phyloP scores from a whole-genome alignment of 2,113 vertebrate species.

The Mustela lutreola region DNA sequence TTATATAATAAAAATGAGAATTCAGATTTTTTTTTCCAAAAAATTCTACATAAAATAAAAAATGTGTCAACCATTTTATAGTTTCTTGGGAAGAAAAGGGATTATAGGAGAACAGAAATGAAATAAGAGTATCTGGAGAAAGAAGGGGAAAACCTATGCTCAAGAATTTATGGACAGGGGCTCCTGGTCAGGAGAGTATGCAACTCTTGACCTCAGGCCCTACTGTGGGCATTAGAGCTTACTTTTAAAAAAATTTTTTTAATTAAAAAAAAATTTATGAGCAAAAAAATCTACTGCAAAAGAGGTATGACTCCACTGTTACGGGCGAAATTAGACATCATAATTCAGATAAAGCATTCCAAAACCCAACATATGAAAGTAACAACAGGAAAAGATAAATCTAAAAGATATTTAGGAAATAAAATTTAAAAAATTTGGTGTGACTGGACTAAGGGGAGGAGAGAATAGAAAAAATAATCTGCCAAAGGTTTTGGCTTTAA shows the following conservation, averaged over 20 bases:
- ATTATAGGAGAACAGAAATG: background rate
- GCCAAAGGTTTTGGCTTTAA: background rate
- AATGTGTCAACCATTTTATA: slow-evolving; percentile 18
- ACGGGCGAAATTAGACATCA: background rate
- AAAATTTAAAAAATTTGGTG: background rate
- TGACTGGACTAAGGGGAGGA: background rate
- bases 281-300: slow-evolving; percentile 11
- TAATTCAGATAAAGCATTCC: background rate
- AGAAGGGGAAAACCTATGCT: background rate
- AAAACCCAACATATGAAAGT: slow-evolving; percentile 9
- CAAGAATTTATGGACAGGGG: background rate
- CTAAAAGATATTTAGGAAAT: slow-evolving; percentile 28
- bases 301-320: slow-evolving; percentile 27
- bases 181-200: background rate
- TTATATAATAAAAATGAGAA: slow-evolving; percentile 26
- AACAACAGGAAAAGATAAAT: slow-evolving; percentile 21
- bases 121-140: background rate
- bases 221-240: background rate
- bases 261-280: background rate
- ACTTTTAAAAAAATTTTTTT: background rate
- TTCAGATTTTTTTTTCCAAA: background rate
- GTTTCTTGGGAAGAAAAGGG: background rate
- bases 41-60: background rate
- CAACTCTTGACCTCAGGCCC: background rate
- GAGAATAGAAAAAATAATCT: background rate